These are phyloP conservation scores for Chaenocephalus aceratus DNA, from an alignment of 2,113 vertebrate genomes.

Conservation along the genomic window DNA sequence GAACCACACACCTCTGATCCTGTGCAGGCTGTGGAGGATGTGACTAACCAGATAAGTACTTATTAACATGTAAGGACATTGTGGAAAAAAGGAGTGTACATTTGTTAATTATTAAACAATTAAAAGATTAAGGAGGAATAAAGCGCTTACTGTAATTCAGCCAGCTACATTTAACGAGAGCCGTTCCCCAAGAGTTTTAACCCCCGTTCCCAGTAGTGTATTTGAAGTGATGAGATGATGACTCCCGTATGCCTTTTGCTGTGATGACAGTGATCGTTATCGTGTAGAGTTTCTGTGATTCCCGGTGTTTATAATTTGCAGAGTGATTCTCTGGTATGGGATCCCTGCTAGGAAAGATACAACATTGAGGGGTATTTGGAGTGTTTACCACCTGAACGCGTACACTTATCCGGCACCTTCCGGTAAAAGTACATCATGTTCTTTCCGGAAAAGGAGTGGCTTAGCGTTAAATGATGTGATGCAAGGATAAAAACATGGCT, in stretches of 20 bases:
- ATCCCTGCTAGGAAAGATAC: conserved; percentile 13
- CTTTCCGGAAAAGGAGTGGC: neutral
- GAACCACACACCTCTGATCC: neutral
- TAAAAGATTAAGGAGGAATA: neutral
- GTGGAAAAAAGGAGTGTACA: conserved; percentile 23
- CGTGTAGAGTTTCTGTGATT: conserved; percentile 59
- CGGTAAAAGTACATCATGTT: conserved; percentile 19
- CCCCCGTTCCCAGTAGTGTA: conserved; percentile 17
- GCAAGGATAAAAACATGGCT: neutral
- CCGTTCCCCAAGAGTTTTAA: neutral
- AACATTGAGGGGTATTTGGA: conserved; percentile 7
- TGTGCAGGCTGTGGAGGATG: conserved; percentile 12
- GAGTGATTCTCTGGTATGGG: conserved; percentile 24
- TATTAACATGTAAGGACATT: conserved; percentile 37
- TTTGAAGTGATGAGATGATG: conserved; percentile 55
- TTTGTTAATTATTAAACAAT: conserved; percentile 48
- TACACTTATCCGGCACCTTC: neutral
- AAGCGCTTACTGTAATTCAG: conserved; percentile 17
- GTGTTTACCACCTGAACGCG: conserved; percentile 10
- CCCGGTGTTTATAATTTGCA: conserved; percentile 39
- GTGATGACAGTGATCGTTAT: conserved; percentile 56
- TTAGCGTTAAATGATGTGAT: conserved; percentile 11
- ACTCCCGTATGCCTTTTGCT: conserved; percentile 60
- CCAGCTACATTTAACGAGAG: conserved; percentile 9
- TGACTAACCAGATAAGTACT: conserved; percentile 11